Evolutionary conservation across 2,797 vertebrate genomes (phyloP), one percentile per base, ranked within the genome.

Genomic region (Synanceia verrucosa): DNA sequence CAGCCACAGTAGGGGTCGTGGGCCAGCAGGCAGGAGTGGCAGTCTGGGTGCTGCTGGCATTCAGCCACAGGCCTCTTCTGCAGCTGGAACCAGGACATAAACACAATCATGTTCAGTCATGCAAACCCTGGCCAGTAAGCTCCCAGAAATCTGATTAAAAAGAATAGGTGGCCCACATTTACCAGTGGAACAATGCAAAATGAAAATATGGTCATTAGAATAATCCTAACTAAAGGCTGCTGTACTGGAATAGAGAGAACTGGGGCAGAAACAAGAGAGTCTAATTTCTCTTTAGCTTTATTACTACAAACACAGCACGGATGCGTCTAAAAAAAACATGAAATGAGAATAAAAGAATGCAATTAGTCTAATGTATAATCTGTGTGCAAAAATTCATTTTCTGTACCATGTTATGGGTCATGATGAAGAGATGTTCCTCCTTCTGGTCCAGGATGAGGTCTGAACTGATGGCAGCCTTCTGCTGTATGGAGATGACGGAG

Each of bases 1-100:
- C 98, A 99, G 68, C 98, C 98, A 61, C 98, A 99, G 85, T 99
- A 98, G 0, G 98, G 97, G 88, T 99, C 98, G 29, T 93, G 95
- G 72, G 94, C 92, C 9, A 94, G 92, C 58, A 99, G 92, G 61
- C 98, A 99, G 37, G 97, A 97, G 16, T 91, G 91, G 55, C 98
- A 99, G 89, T 98, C 95, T 3, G 81, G 79, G 80, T 96, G 94
- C 62, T 95, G 88, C 57, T 96, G 94, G 89, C 98, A 99, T 85
- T 98, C 96, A 8, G 95, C 94, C 85, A 99, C 95, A 0, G 98
- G 97, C 82, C 97, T 94, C 85, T 96, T 98, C 85, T 95, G 92
- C 47, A 99, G 92, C 97, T 99, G 86, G 18, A 83, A 89, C 18
- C 74, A 81, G 52, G 79, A 85, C 62, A 86, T n/a, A n/a, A n/a